These are phyloP conservation scores for Cheilosia urbana DNA, from an alignment of 2,888 invertebrate species.

Conservation along the genomic window DNA sequence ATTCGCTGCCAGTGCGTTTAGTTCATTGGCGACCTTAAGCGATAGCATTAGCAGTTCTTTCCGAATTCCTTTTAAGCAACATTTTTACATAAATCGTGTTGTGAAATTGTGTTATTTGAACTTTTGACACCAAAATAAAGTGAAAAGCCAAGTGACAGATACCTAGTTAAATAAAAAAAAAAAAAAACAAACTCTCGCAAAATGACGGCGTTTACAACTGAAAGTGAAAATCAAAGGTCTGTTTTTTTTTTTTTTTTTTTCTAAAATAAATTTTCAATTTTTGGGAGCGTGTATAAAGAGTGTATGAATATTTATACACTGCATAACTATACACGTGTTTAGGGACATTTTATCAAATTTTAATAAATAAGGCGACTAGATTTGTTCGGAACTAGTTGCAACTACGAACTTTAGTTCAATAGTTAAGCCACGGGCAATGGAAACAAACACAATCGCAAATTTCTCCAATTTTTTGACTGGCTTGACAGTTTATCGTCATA, in stretches of 20 bases:
- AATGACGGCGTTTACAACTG: slow-evolving; percentile 42
- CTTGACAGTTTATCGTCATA: no score
- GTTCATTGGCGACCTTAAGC: slow-evolving; percentile 19
- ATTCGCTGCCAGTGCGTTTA: neutral
- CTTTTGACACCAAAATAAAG: slow-evolving; percentile 21
- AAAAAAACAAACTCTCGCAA: slow-evolving; percentile 20
- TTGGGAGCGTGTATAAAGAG: no score
- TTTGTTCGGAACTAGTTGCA: neutral
- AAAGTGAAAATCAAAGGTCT: slow-evolving; percentile 45
- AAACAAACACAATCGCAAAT: no score
- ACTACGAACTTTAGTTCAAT: neutral
- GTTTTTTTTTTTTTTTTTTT: slow-evolving; percentile 4
- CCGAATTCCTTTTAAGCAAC: neutral
- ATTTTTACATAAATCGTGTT: slow-evolving; percentile 4
- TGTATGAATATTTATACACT: no score
- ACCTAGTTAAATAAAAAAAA: no score
- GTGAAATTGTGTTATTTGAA: slow-evolving; percentile 17
- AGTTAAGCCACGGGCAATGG: no score
- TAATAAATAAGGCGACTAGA: no score
- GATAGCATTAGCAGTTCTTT: neutral
- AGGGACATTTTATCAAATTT: no score
- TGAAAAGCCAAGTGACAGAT: neutral
- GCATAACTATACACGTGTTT: no score
- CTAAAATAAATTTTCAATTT: no score
- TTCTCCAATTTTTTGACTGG: no score